Percentiles rank a stretch among this genome's conserved stretches.
phyloP scores from a whole-genome alignment of 2,113 vertebrate species.

The Sterrhoptilus dennistouni region DNA sequence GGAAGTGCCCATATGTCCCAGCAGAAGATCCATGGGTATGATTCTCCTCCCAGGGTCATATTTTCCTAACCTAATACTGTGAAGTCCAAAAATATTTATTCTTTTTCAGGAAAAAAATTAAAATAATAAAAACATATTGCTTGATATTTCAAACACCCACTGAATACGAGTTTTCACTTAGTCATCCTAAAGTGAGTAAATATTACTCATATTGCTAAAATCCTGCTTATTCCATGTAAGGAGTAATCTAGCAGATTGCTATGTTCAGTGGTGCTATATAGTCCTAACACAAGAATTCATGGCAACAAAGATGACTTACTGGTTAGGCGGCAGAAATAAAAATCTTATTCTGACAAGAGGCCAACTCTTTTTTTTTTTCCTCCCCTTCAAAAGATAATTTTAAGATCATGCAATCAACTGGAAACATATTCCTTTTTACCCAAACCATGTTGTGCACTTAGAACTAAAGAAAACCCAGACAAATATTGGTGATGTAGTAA shows the following conservation, averaged over 20 bases:
- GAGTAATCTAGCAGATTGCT: neutral
- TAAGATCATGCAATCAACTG: neutral
- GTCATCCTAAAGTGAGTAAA: neutral
- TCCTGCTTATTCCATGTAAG: neutral
- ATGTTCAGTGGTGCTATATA: neutral
- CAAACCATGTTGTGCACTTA: neutral
- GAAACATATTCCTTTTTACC: neutral
- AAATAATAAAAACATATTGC: neutral
- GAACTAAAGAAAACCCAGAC: neutral
- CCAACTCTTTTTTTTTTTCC: neutral
- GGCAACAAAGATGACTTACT: neutral
- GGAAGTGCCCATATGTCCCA: neutral
- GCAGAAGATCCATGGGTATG: neutral
- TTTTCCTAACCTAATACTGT: neutral
- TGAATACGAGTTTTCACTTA: neutral
- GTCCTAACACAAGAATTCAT: neutral
- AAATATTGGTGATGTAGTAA: neutral
- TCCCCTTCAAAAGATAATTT: neutral
- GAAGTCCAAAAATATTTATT: neutral
- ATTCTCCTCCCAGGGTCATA: neutral
- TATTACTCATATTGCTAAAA: neutral
- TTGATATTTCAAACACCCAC: neutral
- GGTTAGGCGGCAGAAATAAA: neutral
- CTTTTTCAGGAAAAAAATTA: neutral
- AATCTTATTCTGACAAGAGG: neutral